These are phyloP conservation scores for Helicoverpa armigera DNA, from an alignment of 1,140 invertebrate species.

Conservation along the genomic window DNA sequence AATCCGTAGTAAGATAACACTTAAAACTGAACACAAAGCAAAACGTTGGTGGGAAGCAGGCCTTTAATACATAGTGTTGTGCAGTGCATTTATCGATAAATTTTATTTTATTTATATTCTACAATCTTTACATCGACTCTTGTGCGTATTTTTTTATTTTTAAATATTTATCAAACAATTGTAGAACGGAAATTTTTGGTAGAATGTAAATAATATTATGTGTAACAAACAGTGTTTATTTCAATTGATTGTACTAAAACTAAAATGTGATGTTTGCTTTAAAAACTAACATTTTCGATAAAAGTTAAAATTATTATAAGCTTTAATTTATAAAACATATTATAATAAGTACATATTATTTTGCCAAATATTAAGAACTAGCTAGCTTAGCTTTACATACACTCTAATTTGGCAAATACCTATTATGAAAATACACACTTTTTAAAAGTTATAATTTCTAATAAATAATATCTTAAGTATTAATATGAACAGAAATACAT, in stretches of 20 bases:
- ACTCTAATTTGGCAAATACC: slow-evolving; percentile 33
- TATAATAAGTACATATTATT: slow-evolving; percentile 42
- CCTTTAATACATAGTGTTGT: too few relatives aligned
- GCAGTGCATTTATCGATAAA: too few relatives aligned
- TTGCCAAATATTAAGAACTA: slow-evolving; percentile 1
- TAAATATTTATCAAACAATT: neutral
- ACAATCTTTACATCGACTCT: neutral
- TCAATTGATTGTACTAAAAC: slow-evolving; percentile 20
- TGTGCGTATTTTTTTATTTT: neutral
- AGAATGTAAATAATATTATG: neutral
- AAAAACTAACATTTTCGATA: neutral
- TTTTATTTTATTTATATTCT: too few relatives aligned
- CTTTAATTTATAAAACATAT: neutral
- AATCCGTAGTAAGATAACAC: too few relatives aligned
- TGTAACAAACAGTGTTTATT: neutral
- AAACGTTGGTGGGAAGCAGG: too few relatives aligned
- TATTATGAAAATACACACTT: slow-evolving; percentile 19
- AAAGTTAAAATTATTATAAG: neutral
- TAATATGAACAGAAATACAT: slow-evolving; percentile 29
- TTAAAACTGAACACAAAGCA: too few relatives aligned
- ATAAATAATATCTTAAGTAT: slow-evolving; percentile 23
- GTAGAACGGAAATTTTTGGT: slow-evolving; percentile 14
- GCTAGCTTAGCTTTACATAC: slow-evolving; percentile 16
- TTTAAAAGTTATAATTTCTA: slow-evolving; percentile 1
- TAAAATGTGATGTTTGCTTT: slow-evolving; percentile 24